Evolutionary conservation across 2,888 invertebrate species (phyloP), one percentile per base, ranked within the genome.

Genomic region (Altica lythri): DNA sequence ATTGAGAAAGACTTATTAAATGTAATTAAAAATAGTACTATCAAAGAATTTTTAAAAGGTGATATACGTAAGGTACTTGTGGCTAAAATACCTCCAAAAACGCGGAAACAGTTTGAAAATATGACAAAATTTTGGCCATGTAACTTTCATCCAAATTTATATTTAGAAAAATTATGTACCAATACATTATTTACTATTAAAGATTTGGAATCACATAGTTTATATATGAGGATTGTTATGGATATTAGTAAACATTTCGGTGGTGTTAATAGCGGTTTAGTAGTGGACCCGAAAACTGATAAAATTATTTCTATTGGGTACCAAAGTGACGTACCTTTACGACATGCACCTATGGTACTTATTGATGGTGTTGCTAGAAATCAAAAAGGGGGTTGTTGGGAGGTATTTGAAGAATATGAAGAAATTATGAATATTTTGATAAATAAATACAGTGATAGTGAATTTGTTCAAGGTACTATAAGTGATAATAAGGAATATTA

Each of bases 341-440:
- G 88, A 72, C 97, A 97, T 77, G 85, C 92, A 2, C 79, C 86
- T 0, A 94, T 96, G 90, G 77, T 92, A 25, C 89, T 88, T 6
- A 81, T 95, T 49, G 95, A 95, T 75, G 81, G 88, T 63, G 90
- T 96, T 2, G 92, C 96, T 0, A 82, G 80, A 67, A 83, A 86
- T 3, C 95, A 95, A 77, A 84, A 86, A 35, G 91, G 90, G 0
- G 92, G 92, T 0, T 86, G 83, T 1, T 91, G 86, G 86, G 59
- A 73, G n/a, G n/a, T n/a, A n/a, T n/a, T n/a, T n/a, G n/a, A n/a
- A n/a, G n/a, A n/a, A n/a, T n/a, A n/a, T n/a, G n/a, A n/a, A n/a
- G n/a, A n/a, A n/a, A n/a, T n/a, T n/a, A n/a, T n/a, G n/a, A n/a
- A n/a, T n/a, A n/a, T n/a, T n/a, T n/a, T n/a, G n/a, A n/a, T n/a